These are phyloP conservation scores for Corythornis vintsioides DNA, from an alignment of 2,113 vertebrate genomes.

Conservation along the genomic window DNA sequence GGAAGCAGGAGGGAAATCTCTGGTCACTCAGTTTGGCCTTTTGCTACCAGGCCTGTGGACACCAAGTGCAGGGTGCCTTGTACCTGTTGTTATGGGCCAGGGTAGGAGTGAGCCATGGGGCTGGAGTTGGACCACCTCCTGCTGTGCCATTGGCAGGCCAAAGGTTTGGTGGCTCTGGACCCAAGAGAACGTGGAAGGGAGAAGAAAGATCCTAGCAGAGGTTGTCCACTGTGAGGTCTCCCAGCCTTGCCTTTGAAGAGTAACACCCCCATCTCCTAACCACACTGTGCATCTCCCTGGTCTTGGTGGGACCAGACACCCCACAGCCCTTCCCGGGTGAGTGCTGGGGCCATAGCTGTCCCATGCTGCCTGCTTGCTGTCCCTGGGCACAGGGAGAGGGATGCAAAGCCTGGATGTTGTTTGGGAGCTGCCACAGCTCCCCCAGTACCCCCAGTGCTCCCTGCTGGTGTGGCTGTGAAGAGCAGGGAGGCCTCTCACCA, in stretches of 20 bases:
- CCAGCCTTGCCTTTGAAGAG: background rate
- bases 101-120: background rate
- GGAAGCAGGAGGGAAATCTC: background rate
- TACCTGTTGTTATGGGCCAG: no score
- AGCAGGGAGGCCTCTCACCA: background rate
- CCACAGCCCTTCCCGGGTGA: background rate
- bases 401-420: background rate
- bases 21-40: rapidly evolving
- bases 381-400: background rate
- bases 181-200: background rate
- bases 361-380: background rate
- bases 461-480: background rate
- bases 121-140: rapidly evolving
- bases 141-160: background rate
- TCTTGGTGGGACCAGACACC: background rate
- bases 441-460: background rate
- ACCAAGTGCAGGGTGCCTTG: background rate
- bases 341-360: background rate
- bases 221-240: background rate
- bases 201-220: background rate
- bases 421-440: background rate
- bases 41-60: rapidly evolving
- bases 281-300: rapidly evolving
- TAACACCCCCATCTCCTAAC: rapidly evolving
- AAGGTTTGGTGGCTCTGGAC: background rate